Conservation (phyloP, 2,113 vertebrate species). For the Oryzias javanicus region DNA sequence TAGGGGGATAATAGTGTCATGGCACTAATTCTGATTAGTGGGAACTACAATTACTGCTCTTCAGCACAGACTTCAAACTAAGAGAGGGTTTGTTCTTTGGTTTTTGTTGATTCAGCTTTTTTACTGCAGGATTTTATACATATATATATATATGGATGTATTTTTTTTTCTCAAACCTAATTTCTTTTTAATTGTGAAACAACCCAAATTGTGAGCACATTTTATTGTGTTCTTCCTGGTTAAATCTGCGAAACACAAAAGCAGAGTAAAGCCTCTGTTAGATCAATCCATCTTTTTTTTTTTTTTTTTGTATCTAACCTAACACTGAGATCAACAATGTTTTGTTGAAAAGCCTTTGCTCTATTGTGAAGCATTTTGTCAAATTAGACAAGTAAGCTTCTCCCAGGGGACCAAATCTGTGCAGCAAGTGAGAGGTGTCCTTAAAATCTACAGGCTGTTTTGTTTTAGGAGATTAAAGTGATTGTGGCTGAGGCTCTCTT, state of each 20-base stretch:
- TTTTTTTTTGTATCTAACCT: constrained; percentile 26
- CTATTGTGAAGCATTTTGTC: background rate
- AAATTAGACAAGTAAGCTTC: background rate
- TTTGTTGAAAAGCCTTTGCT: constrained; percentile 18
- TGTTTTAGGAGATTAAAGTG: background rate
- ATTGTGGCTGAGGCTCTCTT: background rate
- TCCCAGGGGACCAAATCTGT: constrained; percentile 7
- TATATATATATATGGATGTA: too few species aligned
- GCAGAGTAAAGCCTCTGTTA: background rate
- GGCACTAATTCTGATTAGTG: background rate
- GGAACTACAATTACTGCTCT: background rate
- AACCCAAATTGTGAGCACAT: too few species aligned
- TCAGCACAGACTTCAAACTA: too few species aligned
- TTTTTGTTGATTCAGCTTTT: too few species aligned
- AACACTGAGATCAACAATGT: constrained; percentile 16
- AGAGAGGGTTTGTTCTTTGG: too few species aligned
- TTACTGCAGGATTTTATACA: too few species aligned
- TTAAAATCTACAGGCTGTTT: constrained; percentile 10
- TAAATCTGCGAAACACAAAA: too few species aligned
- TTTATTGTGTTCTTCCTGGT: too few species aligned
- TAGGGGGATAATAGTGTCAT: background rate
- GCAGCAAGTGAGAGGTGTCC: constrained; percentile 3
- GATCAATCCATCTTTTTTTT: constrained; percentile 33
- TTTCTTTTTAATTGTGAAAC: too few species aligned
- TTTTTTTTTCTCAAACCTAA: too few species aligned